Conservation (phyloP, 2,113 vertebrate genomes). For the Zapornia atra region DNA sequence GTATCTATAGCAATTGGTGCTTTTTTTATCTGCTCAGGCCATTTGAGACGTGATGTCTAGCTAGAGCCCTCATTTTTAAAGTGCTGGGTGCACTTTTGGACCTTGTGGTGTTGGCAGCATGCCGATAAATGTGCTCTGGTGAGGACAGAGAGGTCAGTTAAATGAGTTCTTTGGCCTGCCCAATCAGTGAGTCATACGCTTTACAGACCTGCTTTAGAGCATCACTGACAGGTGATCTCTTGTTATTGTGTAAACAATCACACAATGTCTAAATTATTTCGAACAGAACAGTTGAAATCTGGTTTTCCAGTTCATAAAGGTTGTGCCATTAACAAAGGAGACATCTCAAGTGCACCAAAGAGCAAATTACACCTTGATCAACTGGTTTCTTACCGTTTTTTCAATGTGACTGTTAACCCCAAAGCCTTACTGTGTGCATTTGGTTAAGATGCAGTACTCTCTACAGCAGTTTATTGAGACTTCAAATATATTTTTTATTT, state of each 20-base stretch:
- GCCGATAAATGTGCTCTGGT: neutral
- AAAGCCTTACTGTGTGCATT: neutral
- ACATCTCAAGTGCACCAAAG: neutral
- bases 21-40: neutral
- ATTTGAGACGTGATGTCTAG: rapidly evolving
- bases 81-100: neutral
- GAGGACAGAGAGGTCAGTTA: neutral
- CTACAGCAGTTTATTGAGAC: neutral
- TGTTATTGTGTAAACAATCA: neutral
- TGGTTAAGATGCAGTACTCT: neutral
- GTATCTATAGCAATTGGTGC: neutral
- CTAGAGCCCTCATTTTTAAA: neutral
- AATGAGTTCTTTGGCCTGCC: neutral
- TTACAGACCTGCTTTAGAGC: neutral
- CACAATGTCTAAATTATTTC: neutral
- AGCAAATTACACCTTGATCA: neutral
- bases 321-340: neutral
- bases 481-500: neutral
- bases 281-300: neutral
- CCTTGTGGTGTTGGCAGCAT: neutral
- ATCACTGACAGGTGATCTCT: neutral
- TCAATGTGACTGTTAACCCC: neutral
- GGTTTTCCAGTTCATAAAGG: neutral
- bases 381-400: neutral
- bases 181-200: neutral